Evolutionary conservation across 2,113 vertebrate genomes (phyloP).

Genomic region (Cynopterus brachyotis): DNA sequence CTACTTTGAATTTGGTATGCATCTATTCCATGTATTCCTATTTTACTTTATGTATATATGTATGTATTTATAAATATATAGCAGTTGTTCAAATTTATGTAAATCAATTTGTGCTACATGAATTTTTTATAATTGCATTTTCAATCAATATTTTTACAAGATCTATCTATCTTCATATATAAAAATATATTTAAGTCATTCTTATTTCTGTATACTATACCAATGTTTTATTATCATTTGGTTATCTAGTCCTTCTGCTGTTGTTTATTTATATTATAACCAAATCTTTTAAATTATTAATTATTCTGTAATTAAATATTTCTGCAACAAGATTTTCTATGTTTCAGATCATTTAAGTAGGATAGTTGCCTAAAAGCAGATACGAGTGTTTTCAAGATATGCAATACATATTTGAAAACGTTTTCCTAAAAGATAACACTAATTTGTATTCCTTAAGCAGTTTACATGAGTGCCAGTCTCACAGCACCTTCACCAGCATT

Average conservation of each 20-base stretch:
- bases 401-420: neutral
- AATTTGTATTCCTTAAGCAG: neutral
- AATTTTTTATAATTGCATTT: neutral
- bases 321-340: neutral
- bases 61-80: neutral
- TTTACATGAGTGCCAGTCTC: neutral
- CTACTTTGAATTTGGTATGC: neutral
- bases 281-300: conserved; percentile 17
- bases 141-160: neutral
- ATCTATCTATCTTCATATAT: neutral
- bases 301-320: neutral
- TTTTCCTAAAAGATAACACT: neutral
- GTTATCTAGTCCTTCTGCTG: neutral
- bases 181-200: conserved; percentile 31
- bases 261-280: neutral
- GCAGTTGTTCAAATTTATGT: neutral
- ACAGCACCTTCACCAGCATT: neutral
- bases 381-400: neutral
- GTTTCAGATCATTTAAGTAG: neutral
- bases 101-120: neutral
- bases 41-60: neutral
- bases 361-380: neutral
- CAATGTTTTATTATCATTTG: neutral
- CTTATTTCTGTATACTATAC: neutral
- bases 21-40: neutral